Percentiles rank a stretch among this genome's conserved stretches.
phyloP scores from a whole-genome alignment of 2,113 vertebrate genomes.

The Syngnathus typhle region DNA sequence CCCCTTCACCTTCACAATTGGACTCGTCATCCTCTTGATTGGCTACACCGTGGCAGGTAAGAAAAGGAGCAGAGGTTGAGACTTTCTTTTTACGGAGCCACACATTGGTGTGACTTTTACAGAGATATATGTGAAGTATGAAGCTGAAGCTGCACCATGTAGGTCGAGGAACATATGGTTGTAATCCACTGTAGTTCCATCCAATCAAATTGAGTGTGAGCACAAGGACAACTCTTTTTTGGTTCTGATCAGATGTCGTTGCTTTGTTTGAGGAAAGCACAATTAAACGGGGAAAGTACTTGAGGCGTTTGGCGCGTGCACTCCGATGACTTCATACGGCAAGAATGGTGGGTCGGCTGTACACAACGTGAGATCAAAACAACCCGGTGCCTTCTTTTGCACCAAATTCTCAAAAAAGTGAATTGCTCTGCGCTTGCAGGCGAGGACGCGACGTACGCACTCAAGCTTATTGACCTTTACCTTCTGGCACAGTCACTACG shows the following conservation, averaged over 20 bases:
- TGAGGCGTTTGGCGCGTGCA: conserved; percentile 26
- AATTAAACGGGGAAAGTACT: conserved; percentile 24
- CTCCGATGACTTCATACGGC: conserved; percentile 43
- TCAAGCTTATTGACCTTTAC: conserved; percentile 5
- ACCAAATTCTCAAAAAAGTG: neutral
- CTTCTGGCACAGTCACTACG: conserved; percentile 7
- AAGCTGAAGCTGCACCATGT: conserved; percentile 14
- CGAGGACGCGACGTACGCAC: neutral
- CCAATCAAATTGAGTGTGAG: conserved; percentile 20
- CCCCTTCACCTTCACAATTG: conserved; percentile 15
- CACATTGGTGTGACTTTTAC: conserved; percentile 7
- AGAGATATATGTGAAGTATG: neutral
- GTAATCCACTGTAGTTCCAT: conserved; percentile 35
- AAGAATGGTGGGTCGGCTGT: conserved; percentile 43
- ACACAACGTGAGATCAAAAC: neutral
- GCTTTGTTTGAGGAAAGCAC: neutral
- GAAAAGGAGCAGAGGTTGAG: conserved; percentile 6
- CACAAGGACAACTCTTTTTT: neutral
- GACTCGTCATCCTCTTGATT: conserved; percentile 61
- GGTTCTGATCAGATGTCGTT: neutral
- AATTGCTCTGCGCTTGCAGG: conserved; percentile 4
- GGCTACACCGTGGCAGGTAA: conserved; percentile 65
- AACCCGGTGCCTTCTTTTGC: conserved; percentile 7
- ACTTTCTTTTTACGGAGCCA: conserved; percentile 1
- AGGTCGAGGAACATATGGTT: conserved; percentile 54